Conservation (phyloP, 2,888 invertebrate species). For the Lordiphosa fenestrarum region DNA sequence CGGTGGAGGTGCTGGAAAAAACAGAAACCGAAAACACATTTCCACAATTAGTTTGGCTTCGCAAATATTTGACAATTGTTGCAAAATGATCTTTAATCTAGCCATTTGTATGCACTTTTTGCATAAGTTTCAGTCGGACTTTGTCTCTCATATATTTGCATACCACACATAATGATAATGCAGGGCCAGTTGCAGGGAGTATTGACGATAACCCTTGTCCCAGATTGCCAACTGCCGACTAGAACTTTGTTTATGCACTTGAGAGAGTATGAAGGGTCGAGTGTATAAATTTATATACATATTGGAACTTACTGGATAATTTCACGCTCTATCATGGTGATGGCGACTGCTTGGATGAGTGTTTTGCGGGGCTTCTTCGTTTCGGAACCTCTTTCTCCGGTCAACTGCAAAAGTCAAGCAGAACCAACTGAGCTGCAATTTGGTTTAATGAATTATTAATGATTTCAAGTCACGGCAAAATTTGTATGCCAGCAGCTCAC, state of each 20-base stretch:
- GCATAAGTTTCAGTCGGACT: slow-evolving; percentile 45
- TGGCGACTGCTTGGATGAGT: not conserved
- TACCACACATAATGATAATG: slow-evolving; percentile 36
- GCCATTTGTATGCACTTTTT: slow-evolving; percentile 53
- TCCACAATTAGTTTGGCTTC: slow-evolving; percentile 11
- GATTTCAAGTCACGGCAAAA: slow-evolving; percentile 26
- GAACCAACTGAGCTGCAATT: slow-evolving; percentile 19
- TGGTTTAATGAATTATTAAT: slow-evolving; percentile 31
- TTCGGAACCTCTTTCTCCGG: no score
- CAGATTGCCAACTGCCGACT: slow-evolving; percentile 28
- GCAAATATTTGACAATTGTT: slow-evolving; percentile 29
- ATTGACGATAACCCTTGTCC: slow-evolving; percentile 61
- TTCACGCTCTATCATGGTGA: slow-evolving; percentile 69
- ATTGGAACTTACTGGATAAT: slow-evolving; percentile 71
- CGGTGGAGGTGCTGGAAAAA: slow-evolving; percentile 70
- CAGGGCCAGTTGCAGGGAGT: slow-evolving; percentile 38
- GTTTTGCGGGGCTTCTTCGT: no score
- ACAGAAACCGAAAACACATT: slow-evolving; percentile 1
- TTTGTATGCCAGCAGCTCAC: slow-evolving; percentile 13
- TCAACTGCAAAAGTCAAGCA: slow-evolving; percentile 21
- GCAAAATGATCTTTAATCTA: slow-evolving; percentile 41
- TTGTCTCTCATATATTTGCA: slow-evolving; percentile 32
- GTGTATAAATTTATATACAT: not conserved
- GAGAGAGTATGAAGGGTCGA: not conserved
- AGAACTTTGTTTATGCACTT: slow-evolving; percentile 30